These are phyloP conservation scores for Oophaga sylvatica DNA, from an alignment of 2,797 vertebrate genomes.

Conservation along the genomic window DNA sequence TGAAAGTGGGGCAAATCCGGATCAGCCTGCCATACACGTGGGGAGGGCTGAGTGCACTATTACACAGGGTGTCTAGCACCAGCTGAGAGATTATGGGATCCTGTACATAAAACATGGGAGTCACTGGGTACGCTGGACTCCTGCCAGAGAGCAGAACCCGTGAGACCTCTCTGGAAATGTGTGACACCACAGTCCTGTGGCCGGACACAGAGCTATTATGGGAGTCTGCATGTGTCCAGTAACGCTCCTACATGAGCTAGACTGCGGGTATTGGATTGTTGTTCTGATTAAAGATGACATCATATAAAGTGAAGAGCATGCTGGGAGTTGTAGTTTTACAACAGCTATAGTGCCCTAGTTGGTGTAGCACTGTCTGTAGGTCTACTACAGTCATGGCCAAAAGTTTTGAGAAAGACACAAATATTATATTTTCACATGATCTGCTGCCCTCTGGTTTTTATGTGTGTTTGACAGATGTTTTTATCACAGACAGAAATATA, in stretches of 20 bases:
- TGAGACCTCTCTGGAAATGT: slow-evolving; percentile 18
- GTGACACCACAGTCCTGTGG: not conserved
- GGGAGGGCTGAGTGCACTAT: not conserved
- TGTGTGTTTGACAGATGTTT: too few relatives aligned
- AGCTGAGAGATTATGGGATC: not conserved
- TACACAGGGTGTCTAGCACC: not conserved
- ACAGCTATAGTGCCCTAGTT: too few relatives aligned
- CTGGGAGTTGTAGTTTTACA: too few relatives aligned
- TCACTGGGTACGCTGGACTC: not conserved
- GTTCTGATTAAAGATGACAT: not conserved
- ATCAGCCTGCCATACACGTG: not conserved
- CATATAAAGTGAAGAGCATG: not conserved
- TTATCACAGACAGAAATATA: too few relatives aligned
- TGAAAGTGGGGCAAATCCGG: not conserved
- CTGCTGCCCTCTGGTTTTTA: too few relatives aligned
- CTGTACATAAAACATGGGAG: not conserved
- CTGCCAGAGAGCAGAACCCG: slow-evolving; percentile 13
- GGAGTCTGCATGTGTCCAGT: not conserved
- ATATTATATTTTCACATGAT: too few relatives aligned
- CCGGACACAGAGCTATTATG: not conserved
- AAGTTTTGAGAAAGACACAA: too few relatives aligned
- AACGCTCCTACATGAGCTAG: not conserved
- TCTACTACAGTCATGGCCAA: too few relatives aligned
- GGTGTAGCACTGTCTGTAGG: too few relatives aligned
- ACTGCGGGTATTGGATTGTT: not conserved